Conservation (phyloP, 2,113 vertebrate species). For the Malurus cyaneus region DNA sequence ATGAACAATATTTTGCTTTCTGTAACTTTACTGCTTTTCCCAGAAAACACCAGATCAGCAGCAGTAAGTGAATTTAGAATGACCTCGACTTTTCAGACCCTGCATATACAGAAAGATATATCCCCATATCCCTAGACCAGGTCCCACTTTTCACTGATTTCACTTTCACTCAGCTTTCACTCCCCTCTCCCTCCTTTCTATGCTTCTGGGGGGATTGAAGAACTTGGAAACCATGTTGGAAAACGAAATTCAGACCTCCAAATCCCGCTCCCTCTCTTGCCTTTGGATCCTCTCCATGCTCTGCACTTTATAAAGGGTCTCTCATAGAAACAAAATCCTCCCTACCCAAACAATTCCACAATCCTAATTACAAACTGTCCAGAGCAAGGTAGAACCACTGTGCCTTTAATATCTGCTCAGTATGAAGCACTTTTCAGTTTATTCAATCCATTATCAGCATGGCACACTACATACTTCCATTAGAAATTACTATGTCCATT, state of each 20-base stretch:
- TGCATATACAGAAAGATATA: neutral
- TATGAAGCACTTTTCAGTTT: neutral
- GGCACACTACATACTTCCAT: neutral
- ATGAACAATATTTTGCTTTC: neutral
- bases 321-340: neutral
- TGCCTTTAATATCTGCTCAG: neutral
- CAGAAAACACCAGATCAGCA: neutral
- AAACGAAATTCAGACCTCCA: neutral
- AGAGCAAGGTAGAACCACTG: neutral
- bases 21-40: neutral
- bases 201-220: neutral
- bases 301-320: neutral
- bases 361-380: neutral
- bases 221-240: neutral
- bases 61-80: neutral
- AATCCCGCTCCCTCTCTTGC: neutral
- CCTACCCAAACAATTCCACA: neutral
- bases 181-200: neutral
- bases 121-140: neutral
- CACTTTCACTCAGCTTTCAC: no score
- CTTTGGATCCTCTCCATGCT: neutral
- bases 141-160: no score
- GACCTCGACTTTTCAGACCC: neutral
- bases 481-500: neutral
- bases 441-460: neutral